phyloP scores from a whole-genome alignment of 1,140 invertebrate genomes.

The Lycorma delicatula region DNA sequence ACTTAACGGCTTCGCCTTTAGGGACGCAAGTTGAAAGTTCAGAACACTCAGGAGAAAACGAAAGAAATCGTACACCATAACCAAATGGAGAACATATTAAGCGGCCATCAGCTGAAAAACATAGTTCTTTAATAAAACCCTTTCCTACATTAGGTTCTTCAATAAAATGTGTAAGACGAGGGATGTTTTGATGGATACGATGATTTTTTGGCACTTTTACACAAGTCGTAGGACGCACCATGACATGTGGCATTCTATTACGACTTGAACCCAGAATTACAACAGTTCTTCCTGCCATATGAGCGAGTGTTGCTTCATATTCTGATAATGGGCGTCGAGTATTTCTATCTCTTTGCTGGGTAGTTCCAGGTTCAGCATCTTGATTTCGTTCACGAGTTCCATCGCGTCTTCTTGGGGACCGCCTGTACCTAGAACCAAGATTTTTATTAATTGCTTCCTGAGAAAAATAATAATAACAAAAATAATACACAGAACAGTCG shows the following conservation, averaged over 20 bases:
- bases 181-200: constrained; percentile 60
- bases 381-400: too few species aligned
- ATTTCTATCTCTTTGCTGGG: too few species aligned
- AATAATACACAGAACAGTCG: too few species aligned
- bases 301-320: too few species aligned
- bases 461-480: too few species aligned
- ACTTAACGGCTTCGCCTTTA: constrained; percentile 33
- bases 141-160: constrained; percentile 78
- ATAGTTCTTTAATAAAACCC: constrained; percentile 56
- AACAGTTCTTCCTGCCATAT: too few species aligned
- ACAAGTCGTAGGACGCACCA: neutral
- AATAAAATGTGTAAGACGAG: constrained; percentile 72
- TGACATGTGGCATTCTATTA: neutral
- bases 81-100: constrained; percentile 84
- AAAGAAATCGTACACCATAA: constrained; percentile 70
- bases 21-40: constrained; percentile 66
- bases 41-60: constrained; percentile 65
- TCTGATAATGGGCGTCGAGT: too few species aligned
- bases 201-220: constrained; percentile 37
- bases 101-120: constrained; percentile 80
- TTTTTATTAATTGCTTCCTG: too few species aligned
- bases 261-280: neutral
- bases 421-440: too few species aligned
- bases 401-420: too few species aligned
- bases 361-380: too few species aligned